A percentile compares a stretch with the other conserved stretches of the same genome.
These are phyloP conservation scores for Canis aureus DNA, from an alignment of 2,113 vertebrate species.

Conservation along the genomic window DNA sequence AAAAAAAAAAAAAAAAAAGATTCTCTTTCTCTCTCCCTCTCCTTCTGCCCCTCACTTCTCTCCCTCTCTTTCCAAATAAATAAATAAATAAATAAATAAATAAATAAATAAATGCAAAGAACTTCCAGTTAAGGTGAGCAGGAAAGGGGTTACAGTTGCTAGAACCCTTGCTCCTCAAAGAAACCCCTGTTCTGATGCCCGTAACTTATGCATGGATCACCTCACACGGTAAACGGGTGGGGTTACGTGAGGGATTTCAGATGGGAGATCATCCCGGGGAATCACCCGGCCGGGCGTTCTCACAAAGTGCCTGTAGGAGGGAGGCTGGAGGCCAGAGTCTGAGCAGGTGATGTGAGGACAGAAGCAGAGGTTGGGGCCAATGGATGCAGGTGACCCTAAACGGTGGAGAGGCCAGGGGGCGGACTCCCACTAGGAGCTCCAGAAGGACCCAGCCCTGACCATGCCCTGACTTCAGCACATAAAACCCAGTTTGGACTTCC, in stretches of 20 bases:
- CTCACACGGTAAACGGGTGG: fast-evolving
- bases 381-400: fast-evolving
- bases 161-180: too few relatives aligned
- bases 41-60: neutral
- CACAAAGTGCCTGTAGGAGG: too few relatives aligned
- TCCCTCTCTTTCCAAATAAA: neutral
- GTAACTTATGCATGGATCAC: fast-evolving
- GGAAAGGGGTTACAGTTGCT: fast-evolving
- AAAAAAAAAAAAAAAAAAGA: too few relatives aligned
- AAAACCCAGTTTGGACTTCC: neutral
- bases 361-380: neutral
- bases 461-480: neutral
- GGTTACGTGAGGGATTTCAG: fast-evolving
- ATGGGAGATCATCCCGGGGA: fast-evolving
- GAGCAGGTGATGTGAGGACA: fast-evolving
- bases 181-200: too few relatives aligned
- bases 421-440: fast-evolving
- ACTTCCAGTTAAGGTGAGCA: neutral
- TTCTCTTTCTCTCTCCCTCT: neutral
- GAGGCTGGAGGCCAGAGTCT: neutral
- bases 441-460: neutral
- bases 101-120: too few relatives aligned
- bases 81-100: too few relatives aligned
- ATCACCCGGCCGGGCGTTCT: too few relatives aligned
- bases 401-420: neutral